Base-by-base conservation (phyloP, 2,113 vertebrate genomes). In the Piprites chloris region DNA sequence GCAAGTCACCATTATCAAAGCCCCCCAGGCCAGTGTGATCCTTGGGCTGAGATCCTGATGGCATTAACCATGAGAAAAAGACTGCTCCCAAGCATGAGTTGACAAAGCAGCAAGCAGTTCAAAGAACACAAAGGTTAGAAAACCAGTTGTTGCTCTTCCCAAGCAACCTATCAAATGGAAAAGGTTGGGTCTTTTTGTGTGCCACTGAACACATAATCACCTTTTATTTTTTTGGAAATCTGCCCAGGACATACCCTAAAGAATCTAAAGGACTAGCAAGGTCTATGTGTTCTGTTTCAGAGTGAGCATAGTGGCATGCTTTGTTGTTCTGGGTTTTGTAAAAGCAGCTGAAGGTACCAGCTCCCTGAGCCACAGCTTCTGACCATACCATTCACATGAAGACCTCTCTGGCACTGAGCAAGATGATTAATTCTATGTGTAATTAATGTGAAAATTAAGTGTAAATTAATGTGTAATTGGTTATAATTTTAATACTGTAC, bases 381-480 rank as follows among this genome's bases (percentile, higher is more conserved):
- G 42, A 85, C n/a, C 20, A 9, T 6, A 50, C 17, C 72, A 28
- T 41, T 73, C 37, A 82, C 65, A 59, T 21, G 33, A 74, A 84
- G 28, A 88, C 14, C 59, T 62, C 13, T 21, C 59, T 42, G 24
- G 49, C 46, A 88, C 16, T 19, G 28, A 83, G 28, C 12, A 86
- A 32, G 35, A 32, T 17, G 10, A 84, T 44, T 78, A 71, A 67
- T 77, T 71, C 65, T 65, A n/a, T n/a, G n/a, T n/a, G n/a, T n/a
- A n/a, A n/a, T n/a, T n/a, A n/a, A n/a, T n/a, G n/a, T n/a, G n/a
- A n/a, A n/a, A n/a, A n/a, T n/a, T n/a, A n/a, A n/a, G n/a, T n/a
- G n/a, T n/a, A n/a, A n/a, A n/a, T n/a, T n/a, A n/a, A n/a, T n/a
- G 11, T 41, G 13, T 59, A 61, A 52, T 0, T 6, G 1, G 20